phyloP scores from a whole-genome alignment of 2,888 invertebrate genomes.

The Eilema griseolum region DNA sequence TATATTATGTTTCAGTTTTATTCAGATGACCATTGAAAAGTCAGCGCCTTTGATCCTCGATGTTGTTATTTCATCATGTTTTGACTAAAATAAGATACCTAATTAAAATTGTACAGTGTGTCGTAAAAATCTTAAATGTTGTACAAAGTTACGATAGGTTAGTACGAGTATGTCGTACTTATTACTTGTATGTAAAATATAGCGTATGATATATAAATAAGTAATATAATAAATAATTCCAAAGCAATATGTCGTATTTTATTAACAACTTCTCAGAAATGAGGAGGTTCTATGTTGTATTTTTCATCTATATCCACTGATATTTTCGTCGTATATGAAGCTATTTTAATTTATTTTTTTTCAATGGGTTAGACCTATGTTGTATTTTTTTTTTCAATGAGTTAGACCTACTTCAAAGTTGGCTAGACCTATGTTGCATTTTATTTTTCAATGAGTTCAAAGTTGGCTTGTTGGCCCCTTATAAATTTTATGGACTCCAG shows the following conservation, averaged over 20 bases:
- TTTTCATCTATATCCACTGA: not conserved
- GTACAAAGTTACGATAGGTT: conserved; percentile 47
- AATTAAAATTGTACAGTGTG: conserved; percentile 36
- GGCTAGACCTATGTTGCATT: no score
- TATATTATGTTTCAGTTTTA: not conserved
- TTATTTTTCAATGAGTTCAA: no score
- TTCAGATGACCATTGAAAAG: not conserved
- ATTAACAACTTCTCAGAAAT: not conserved
- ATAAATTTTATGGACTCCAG: no score
- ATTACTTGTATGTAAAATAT: conserved; percentile 43
- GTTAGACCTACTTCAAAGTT: no score
- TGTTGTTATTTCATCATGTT: conserved; percentile 32
- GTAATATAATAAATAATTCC: conserved; percentile 41
- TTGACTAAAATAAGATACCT: conserved; percentile 42
- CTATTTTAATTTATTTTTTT: no score
- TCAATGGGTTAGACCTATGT: no score
- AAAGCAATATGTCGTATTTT: conserved; percentile 9
- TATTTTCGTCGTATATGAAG: not conserved
- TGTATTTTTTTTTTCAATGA: no score
- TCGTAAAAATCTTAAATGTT: conserved; percentile 30
- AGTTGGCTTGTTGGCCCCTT: no score
- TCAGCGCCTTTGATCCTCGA: not conserved
- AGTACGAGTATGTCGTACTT: conserved; percentile 30
- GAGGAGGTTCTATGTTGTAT: not conserved
- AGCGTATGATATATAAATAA: conserved; percentile 42